Base-by-base conservation (phyloP, 1,140 invertebrate species). In the Elysia chlorotica region DNA sequence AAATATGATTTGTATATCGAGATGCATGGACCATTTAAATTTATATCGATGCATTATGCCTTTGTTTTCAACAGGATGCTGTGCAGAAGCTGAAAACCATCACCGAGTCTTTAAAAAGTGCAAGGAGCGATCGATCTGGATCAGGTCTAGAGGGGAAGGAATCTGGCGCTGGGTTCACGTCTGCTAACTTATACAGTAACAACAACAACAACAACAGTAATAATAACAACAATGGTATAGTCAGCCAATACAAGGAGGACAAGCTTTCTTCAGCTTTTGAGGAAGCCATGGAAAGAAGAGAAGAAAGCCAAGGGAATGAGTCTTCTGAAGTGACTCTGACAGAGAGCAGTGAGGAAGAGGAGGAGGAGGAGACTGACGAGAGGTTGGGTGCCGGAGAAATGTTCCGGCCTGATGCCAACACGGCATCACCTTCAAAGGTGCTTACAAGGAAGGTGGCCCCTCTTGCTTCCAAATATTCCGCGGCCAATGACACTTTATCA, bases 361-460 rank as follows among this genome's bases (percentile, higher is more conserved):
- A n/a, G n/a, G n/a, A n/a, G n/a, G n/a, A n/a, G n/a, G n/a, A n/a
- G n/a, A n/a, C n/a, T n/a, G n/a, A n/a, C n/a, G n/a, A n/a, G n/a
- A n/a, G n/a, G n/a, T n/a, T n/a, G n/a, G n/a, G n/a, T n/a, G n/a
- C n/a, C n/a, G n/a, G n/a, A n/a, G n/a, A n/a, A n/a, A n/a, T n/a
- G n/a, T n/a, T n/a, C 41, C 10, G n/a, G 41, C 41, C 30, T 33
- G 56, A 38, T 23, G 10, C 33, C n/a, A 23, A 25, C 54, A 37
- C 67, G 6, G 23, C 37, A 1, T 70, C 56, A 23, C 67, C 67
- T 23, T 37, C 54, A 1, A 74, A 73, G 69, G 62, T 35, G 36
- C 65, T 77, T 35, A 38, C 69, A 35, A 75, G 65, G 35, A 63
- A 65, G 66, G 65, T 73, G 41, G 65, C 69, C 53, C 65, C 65